Base-by-base conservation (phyloP, 1,140 invertebrate species). In the Planococcus citri region DNA sequence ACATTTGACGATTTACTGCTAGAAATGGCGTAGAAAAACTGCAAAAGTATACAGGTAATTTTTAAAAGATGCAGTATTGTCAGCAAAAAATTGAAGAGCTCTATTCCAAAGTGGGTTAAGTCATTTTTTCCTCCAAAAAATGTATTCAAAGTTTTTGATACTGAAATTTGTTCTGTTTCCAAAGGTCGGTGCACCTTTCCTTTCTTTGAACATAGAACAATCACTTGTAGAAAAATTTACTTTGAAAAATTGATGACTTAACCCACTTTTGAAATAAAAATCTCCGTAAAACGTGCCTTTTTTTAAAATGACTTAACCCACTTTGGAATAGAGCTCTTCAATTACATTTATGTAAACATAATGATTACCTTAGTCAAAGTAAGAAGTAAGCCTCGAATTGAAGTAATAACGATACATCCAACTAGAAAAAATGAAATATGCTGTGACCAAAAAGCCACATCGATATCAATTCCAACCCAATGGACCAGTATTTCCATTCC, bases 21-120 rank as follows among this genome's bases (percentile, higher is more conserved):
- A n/a, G 97, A 98, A 76, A 99, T 97, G 74, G 95, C 95, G 81
- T 99, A 98, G 82, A 99, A 99, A 81, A 99, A 99, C 93, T 97
- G 81, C 58, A 87, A 86, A 71, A 78, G 60, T 75, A 75, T 74
- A 72, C 9, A 27, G 60, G 22, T 51, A 21, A 22, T 51, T 57
- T 20, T 69, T 69, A 33, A 33, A 33, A 6, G 29, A n/a, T 68
- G 27, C 22, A 68, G 60, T 61, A 68, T 69, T 33, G 12, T 70
- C 20, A 58, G 67, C 14, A 70, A 22, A 70, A 22, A 64, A 10
- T 64, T 64, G n/a, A n/a, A n/a, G n/a, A n/a, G n/a, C n/a, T n/a
- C n/a, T n/a, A n/a, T n/a, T n/a, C n/a, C n/a, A n/a, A n/a, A n/a
- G n/a, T n/a, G n/a, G n/a, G n/a, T n/a, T n/a, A n/a, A n/a, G n/a